Conservation (phyloP, 2,113 vertebrate species). For the Baryphthengus martii region DNA sequence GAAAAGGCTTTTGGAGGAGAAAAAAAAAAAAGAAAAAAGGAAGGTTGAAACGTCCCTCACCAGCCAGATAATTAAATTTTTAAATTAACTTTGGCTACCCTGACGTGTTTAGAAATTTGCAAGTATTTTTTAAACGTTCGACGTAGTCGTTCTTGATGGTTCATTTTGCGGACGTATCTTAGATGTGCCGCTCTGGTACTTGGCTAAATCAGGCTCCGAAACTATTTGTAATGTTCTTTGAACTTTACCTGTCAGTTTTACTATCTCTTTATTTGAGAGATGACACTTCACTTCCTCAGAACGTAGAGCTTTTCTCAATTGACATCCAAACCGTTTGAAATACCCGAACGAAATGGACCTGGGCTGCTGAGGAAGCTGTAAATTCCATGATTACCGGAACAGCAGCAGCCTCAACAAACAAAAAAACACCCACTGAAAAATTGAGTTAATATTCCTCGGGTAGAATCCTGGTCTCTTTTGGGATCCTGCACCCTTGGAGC, state of each 20-base stretch:
- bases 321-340: neutral
- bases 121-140: neutral
- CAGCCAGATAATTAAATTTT: conserved; percentile 23
- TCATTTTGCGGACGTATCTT: neutral
- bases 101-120: conserved; percentile 8
- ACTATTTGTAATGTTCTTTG: neutral
- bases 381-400: neutral
- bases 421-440: neutral
- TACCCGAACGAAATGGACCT: neutral
- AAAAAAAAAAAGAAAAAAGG: neutral
- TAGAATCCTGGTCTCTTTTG: neutral
- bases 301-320: neutral
- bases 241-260: neutral
- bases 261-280: neutral
- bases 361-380: neutral
- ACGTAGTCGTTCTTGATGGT: neutral
- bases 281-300: neutral
- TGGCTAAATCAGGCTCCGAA: neutral
- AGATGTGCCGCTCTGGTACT: neutral
- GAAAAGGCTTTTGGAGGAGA: neutral
- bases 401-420: neutral
- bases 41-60: conserved; percentile 44
- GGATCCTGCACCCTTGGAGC: neutral
- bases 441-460: neutral
- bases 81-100: conserved; percentile 17